Base-by-base conservation (phyloP, 1,140 invertebrate genomes). In the Euura lappo region DNA sequence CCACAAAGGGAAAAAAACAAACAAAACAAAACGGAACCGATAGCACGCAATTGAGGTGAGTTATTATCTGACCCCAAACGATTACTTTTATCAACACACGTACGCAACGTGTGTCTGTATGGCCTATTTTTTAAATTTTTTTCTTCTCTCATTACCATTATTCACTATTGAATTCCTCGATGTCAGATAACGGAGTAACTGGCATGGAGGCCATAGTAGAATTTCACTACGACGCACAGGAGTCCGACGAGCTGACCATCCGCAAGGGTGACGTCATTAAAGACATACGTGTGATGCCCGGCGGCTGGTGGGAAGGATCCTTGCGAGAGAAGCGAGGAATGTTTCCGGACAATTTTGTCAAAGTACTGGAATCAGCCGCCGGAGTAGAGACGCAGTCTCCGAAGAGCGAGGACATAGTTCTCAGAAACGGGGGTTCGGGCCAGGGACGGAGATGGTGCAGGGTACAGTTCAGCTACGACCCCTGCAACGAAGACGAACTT, bases 331-430 rank as follows among this genome's bases (percentile, higher is more conserved):
- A 94, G 79, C 93, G 93, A 71, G 98, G 98, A 79, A 96, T 99
- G 94, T 99, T 99, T 89, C 98, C 98, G 8, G 96, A 98, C 85
- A 98, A 98, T 88, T 99, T 98, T 90, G 97, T 98, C 4, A 94
- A 94, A 83, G 89, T 96, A 75, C 72, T 64, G 78, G 71, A 67
- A 60, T 60, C 51, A 1, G 66, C 13, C 11, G 79, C 60, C 42
- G 79, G 51, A 72, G 71, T 45, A 74, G 69, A 6, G 72, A 72
- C 64, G 65, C 73, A 69, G 44, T 74, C 68, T 46, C 81, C 83
- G 68, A 77, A 67, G 5, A 83, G 86, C n/a, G 81, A 85, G 70
- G 28, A 28, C 28, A 80, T 85, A n/a, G 75, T 79, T 2, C 74
- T 87, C 11, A 80, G 83, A 44, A 88, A 87, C 66, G 84, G 83